These are phyloP conservation scores for Eupithecia centaureata DNA, from an alignment of 2,888 invertebrate genomes.

Conservation along the genomic window DNA sequence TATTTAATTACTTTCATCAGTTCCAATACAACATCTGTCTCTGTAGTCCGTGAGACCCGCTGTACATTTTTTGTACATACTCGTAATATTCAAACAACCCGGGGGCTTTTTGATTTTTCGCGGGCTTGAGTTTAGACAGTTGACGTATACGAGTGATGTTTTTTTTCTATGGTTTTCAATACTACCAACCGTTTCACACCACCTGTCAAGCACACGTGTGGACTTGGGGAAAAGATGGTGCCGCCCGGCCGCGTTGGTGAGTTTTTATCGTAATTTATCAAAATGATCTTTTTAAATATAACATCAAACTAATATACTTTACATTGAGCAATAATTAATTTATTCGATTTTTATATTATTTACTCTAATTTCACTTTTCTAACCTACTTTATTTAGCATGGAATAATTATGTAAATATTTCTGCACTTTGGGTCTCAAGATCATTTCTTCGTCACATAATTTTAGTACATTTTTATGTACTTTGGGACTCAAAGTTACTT, in stretches of 20 bases:
- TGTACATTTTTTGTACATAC: constrained; percentile 15
- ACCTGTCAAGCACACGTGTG: constrained; percentile 11
- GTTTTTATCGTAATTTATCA: constrained; percentile 14
- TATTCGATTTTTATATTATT: constrained; percentile 8
- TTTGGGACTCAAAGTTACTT: constrained; percentile 10
- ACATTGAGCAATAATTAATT: constrained; percentile 11
- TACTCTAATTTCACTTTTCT: constrained; percentile 6
- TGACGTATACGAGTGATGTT: constrained; percentile 11
- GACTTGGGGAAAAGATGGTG: constrained; percentile 9
- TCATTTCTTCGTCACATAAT: constrained; percentile 14
- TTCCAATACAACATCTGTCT: constrained; percentile 12
- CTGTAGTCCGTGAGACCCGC: constrained; percentile 15
- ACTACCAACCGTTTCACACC: constrained; percentile 9
- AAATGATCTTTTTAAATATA: constrained; percentile 6
- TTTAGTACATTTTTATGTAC: constrained; percentile 15
- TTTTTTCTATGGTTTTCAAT: constrained; percentile 11
- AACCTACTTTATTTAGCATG: constrained; percentile 10
- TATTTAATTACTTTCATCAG: constrained; percentile 11
- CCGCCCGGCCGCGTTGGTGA: constrained; percentile 9
- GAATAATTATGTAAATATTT: constrained; percentile 12
- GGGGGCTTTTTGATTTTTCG: constrained; percentile 14
- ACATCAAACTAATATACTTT: constrained; percentile 7
- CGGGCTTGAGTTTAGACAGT: constrained; percentile 17
- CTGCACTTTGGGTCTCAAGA: constrained; percentile 15
- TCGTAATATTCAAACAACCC: constrained; percentile 14